Base-by-base conservation (phyloP, 2,797 vertebrate genomes). In the Cottoperca gobio region DNA sequence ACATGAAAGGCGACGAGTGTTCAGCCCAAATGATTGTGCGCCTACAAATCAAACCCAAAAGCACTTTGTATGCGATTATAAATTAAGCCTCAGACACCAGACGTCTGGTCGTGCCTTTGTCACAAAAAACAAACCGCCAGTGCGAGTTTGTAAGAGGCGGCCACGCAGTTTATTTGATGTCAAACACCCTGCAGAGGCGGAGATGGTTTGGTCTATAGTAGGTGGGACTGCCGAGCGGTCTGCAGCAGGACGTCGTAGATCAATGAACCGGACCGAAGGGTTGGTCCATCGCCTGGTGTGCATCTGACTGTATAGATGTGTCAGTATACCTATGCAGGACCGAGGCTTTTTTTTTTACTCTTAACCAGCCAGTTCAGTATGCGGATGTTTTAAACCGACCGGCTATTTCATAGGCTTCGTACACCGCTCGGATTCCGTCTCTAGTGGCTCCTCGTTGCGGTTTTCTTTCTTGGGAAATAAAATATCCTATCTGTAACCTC, bases 201-300 rank as follows among this genome's bases (percentile, higher is more conserved):
- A 85, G 57, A 92, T 95, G 93, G 95, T 91, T 91, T 70, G 69
- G 88, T 93, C 95, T 91, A 82, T 94, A 93, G 95, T 95, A 95
- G 95, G 95, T 94, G 95, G 94, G 95, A 93, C 94, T 88, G 89
- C 65, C 83, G 93, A 93, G 92, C 92, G 91, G 93, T 93, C 94
- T 94, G 92, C 93, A 91, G 89, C 88, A 93, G 94, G 93, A 94
- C 93, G 91, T 90, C 93, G 91, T 90, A 95, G 94, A 96, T 96
- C 95, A 96, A 95, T 95, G 95, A 96, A 94, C 89, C 91, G 88
- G 91, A 92, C 88, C 92, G 88, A 92, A 90, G 92, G 92, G 89
- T 88, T 88, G 94, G 91, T 92, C 92, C 82, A 86, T 83, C 87
- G 67, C 74, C 80, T 81, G 87, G 72, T 83, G 87, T 73, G 79